A percentile compares a stretch with the other conserved stretches of the same genome.
Conservation (phyloP, 2,113 vertebrate genomes). For the Machaerirhynchus nigripectus region DNA sequence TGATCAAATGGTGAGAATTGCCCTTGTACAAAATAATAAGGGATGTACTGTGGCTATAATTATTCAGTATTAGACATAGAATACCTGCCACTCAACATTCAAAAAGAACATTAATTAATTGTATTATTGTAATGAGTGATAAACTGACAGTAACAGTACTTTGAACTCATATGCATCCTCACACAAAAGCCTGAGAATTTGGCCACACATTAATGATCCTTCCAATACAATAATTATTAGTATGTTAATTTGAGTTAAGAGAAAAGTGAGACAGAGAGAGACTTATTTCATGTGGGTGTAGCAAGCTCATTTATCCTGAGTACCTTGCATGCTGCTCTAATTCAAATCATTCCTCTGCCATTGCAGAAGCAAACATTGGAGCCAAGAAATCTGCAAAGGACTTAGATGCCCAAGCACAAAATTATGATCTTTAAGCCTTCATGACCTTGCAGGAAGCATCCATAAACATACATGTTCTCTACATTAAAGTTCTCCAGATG, state of each 20-base stretch:
- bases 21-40: neutral
- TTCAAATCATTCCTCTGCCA: neutral
- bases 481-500: slow-evolving; percentile 20
- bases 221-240: neutral
- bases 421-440: neutral
- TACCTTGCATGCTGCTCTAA: neutral
- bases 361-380: neutral
- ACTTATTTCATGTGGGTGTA: neutral
- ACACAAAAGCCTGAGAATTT: neutral
- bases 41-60: neutral
- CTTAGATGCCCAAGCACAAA: neutral
- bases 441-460: slow-evolving; percentile 10
- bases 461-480: slow-evolving; percentile 28
- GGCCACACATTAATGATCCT: neutral
- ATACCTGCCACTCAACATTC: neutral
- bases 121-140: neutral
- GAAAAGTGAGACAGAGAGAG: neutral
- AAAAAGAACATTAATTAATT: neutral
- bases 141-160: neutral
- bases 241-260: neutral
- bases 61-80: neutral
- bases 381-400: slow-evolving; percentile 37
- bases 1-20: neutral
- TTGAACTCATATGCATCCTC: neutral
- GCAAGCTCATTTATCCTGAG: neutral